Evolutionary conservation across 2,113 vertebrate species (phyloP).

Genomic region (Hippopotamus amphibius): DNA sequence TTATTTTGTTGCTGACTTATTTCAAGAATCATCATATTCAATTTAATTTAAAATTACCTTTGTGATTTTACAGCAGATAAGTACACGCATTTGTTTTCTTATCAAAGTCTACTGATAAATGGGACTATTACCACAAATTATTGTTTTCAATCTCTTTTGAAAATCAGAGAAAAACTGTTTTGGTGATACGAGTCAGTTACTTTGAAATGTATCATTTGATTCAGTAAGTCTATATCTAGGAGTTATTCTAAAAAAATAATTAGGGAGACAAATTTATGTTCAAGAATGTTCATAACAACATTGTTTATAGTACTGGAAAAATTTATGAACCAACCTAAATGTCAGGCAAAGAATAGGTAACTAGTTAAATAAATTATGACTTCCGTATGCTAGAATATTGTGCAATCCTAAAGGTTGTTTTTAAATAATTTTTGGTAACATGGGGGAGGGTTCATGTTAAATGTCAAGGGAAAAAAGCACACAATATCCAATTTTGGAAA

Average conservation of each 20-base stretch:
- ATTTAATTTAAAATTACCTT: slow-evolving; percentile 28
- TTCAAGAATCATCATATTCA: neutral
- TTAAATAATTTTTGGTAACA: slow-evolving; percentile 32
- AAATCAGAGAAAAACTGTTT: slow-evolving; percentile 27
- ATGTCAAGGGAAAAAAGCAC: neutral
- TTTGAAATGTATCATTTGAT: slow-evolving; percentile 20
- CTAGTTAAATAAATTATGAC: slow-evolving; percentile 45
- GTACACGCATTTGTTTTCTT: slow-evolving; percentile 1
- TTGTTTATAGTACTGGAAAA: neutral
- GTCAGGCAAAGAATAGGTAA: neutral
- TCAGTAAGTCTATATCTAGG: neutral
- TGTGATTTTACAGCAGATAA: slow-evolving; percentile 7
- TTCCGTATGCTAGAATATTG: neutral
- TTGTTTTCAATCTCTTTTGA: slow-evolving; percentile 12
- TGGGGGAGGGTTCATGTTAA: neutral
- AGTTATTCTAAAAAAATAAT: slow-evolving; percentile 11
- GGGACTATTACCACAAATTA: neutral
- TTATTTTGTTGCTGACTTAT: neutral
- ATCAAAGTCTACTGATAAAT: neutral
- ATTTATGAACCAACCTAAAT: neutral
- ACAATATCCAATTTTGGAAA: neutral
- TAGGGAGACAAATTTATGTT: neutral
- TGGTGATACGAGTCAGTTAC: neutral
- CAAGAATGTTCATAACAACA: neutral
- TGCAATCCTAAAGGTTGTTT: neutral